Percentiles rank a stretch among this genome's conserved stretches.
phyloP scores from a whole-genome alignment of 2,113 vertebrate species.

The Chelonoidis abingdonii region DNA sequence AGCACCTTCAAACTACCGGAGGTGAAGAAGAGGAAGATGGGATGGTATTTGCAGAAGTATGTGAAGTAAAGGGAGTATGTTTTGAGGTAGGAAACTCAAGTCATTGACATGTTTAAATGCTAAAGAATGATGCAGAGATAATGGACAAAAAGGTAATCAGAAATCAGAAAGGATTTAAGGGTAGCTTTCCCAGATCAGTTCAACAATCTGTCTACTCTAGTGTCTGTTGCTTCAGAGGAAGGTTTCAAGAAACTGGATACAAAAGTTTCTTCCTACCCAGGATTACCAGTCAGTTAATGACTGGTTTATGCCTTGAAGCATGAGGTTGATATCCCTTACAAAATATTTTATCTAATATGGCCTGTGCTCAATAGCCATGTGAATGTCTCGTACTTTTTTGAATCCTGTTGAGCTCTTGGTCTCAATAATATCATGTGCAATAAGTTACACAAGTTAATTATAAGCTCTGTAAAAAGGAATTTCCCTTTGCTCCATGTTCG shows the following conservation, averaged over 20 bases:
- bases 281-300: neutral
- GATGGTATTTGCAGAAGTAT: neutral
- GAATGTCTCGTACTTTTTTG: neutral
- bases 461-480: neutral
- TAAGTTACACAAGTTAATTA: neutral
- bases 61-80: neutral
- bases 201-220: neutral
- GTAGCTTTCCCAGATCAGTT: neutral
- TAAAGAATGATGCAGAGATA: neutral
- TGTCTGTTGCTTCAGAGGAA: neutral
- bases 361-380: neutral
- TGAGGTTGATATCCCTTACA: neutral
- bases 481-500: neutral
- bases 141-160: neutral
- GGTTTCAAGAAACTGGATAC: neutral
- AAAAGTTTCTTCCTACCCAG: neutral
- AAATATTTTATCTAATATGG: constrained; percentile 29
- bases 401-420: constrained; percentile 7
- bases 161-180: neutral
- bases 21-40: fast-evolving
- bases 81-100: neutral
- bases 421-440: neutral
- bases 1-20: neutral
- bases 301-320: neutral
- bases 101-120: neutral